These are phyloP conservation scores for Streptopelia turtur DNA, from an alignment of 2,797 vertebrate species.

Conservation along the genomic window DNA sequence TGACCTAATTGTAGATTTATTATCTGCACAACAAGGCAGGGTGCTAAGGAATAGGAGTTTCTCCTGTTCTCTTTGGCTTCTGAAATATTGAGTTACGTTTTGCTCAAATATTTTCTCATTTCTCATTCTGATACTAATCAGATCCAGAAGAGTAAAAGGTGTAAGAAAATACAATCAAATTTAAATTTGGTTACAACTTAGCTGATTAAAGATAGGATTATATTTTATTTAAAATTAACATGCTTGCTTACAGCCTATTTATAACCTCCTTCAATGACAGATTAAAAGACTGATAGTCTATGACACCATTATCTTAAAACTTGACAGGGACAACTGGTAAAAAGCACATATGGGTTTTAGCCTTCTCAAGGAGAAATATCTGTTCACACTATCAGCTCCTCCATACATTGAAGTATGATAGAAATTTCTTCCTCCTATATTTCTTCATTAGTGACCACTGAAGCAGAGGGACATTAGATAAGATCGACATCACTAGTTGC, in stretches of 20 bases:
- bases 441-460: not conserved
- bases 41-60: not conserved
- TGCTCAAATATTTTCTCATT: not conserved
- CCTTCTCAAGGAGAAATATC: not conserved
- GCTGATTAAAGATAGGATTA: not conserved
- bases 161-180: not conserved
- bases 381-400: not conserved
- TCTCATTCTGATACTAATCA: not conserved
- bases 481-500: not conserved
- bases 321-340: not conserved
- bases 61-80: not conserved
- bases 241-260: not conserved
- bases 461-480: slow-evolving; percentile 3
- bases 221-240: not conserved
- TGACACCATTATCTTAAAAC: not conserved
- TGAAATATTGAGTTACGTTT: not conserved
- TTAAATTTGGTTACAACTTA: not conserved
- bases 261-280: not conserved
- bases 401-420: not conserved
- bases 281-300: not conserved
- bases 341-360: not conserved
- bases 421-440: not conserved
- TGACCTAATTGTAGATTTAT: not conserved
- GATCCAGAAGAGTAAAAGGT: not conserved
- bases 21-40: not conserved